Conservation (phyloP, 2,888 invertebrate genomes). For the Diarsia brunnea region DNA sequence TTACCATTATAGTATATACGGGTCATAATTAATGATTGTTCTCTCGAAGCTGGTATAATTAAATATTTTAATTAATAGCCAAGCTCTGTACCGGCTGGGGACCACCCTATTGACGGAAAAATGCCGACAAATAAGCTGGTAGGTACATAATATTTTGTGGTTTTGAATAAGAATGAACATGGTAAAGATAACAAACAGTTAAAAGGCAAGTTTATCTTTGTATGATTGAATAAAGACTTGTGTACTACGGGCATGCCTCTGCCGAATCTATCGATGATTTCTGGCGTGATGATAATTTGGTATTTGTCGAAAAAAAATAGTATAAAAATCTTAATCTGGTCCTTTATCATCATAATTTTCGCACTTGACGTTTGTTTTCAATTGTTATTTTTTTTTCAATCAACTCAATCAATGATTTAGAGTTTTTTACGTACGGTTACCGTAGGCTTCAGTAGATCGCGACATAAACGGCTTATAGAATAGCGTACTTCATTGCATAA, state of each 20-base stretch:
- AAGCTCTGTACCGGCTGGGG: constrained; percentile 41
- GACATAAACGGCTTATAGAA: constrained; percentile 19
- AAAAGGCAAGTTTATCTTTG: neutral
- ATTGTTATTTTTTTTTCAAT: neutral
- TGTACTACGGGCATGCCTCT: neutral
- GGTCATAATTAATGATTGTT: constrained; percentile 73
- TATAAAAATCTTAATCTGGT: neutral
- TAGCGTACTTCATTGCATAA: constrained; percentile 30
- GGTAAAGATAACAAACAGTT: neutral
- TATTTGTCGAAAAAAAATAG: neutral
- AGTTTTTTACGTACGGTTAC: constrained; percentile 19
- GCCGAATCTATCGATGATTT: neutral
- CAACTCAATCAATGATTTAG: neutral
- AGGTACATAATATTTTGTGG: neutral
- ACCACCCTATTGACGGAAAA: constrained; percentile 57
- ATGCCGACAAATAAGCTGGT: constrained; percentile 36
- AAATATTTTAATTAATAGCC: constrained; percentile 75
- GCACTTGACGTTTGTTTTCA: neutral
- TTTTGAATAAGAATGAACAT: neutral
- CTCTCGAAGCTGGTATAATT: constrained; percentile 68
- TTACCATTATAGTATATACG: constrained; percentile 72
- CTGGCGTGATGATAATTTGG: neutral
- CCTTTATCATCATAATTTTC: neutral
- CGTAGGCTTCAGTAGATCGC: constrained; percentile 33
- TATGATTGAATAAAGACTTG: neutral